Evolutionary conservation across 2,888 invertebrate genomes (phyloP).

Genomic region (Nebria brevicollis): DNA sequence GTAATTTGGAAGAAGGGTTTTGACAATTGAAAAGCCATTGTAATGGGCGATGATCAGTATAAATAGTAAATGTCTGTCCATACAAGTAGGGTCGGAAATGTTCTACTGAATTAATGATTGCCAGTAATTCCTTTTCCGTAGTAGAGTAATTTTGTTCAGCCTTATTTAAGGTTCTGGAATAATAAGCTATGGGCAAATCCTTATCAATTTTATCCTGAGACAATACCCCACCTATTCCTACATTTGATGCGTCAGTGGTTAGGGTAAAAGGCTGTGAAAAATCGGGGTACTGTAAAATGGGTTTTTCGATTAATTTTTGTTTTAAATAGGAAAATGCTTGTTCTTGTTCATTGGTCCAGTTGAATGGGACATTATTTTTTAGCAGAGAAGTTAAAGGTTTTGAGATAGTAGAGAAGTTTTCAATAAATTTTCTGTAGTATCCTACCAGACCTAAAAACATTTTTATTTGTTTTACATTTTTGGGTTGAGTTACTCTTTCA

Average conservation of each 20-base stretch:
- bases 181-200: conserved; percentile 45
- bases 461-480: background rate
- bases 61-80: conserved; percentile 51
- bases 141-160: conserved; percentile 39
- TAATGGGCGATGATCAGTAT: conserved; percentile 53
- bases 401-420: background rate
- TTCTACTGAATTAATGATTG: conserved; percentile 43
- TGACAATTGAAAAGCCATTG: conserved; percentile 52
- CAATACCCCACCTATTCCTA: conserved; percentile 27
- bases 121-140: conserved; percentile 44
- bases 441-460: conserved; percentile 23
- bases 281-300: conserved; percentile 25
- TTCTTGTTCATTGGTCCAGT: no score
- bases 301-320: conserved; percentile 25
- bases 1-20: conserved; percentile 52
- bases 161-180: conserved; percentile 40
- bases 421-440: conserved; percentile 17
- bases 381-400: no score
- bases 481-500: background rate
- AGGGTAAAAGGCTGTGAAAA: conserved; percentile 14
- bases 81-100: conserved; percentile 44
- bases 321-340: no score
- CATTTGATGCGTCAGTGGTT: conserved; percentile 40
- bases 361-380: no score
- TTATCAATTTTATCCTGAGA: conserved; percentile 16